phyloP scores from a whole-genome alignment of 2,888 invertebrate species.

The Hecatera dysodea region DNA sequence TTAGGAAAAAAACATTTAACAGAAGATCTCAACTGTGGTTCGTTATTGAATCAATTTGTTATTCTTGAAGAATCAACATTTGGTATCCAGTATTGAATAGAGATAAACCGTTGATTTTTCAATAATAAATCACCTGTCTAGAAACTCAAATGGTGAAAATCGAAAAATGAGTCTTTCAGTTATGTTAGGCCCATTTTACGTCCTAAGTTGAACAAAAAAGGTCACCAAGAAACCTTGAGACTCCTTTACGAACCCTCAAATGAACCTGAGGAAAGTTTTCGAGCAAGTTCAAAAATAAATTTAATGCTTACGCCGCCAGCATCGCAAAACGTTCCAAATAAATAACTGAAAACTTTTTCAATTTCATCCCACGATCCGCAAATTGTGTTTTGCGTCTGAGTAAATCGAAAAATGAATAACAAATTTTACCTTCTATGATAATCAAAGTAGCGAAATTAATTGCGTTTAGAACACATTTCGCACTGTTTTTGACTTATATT shows the following conservation, averaged over 20 bases:
- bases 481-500: conserved; percentile 49
- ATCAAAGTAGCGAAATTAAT: conserved; percentile 80
- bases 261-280: conserved; percentile 71
- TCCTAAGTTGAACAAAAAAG: conserved; percentile 15
- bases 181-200: conserved; percentile 1
- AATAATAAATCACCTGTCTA: too few species aligned
- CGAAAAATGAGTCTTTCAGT: neutral
- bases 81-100: too few species aligned
- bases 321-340: conserved; percentile 84
- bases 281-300: conserved; percentile 82
- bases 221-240: conserved; percentile 27
- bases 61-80: too few species aligned
- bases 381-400: conserved; percentile 89
- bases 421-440: conserved; percentile 84
- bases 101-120: too few species aligned
- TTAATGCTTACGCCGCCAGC: conserved; percentile 80
- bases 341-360: conserved; percentile 90
- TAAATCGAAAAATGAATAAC: conserved; percentile 89
- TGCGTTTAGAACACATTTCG: conserved; percentile 73
- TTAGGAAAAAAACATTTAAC: too few species aligned
- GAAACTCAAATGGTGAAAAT: too few species aligned
- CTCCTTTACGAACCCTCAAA: conserved; percentile 35
- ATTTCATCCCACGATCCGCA: conserved; percentile 87
- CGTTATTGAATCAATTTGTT: too few species aligned
- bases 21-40: too few species aligned